A percentile compares a stretch with the other conserved stretches of the same genome.
Evolutionary conservation across 2,888 invertebrate genomes (phyloP).

Genomic region (Drosophila infuscata): DNA sequence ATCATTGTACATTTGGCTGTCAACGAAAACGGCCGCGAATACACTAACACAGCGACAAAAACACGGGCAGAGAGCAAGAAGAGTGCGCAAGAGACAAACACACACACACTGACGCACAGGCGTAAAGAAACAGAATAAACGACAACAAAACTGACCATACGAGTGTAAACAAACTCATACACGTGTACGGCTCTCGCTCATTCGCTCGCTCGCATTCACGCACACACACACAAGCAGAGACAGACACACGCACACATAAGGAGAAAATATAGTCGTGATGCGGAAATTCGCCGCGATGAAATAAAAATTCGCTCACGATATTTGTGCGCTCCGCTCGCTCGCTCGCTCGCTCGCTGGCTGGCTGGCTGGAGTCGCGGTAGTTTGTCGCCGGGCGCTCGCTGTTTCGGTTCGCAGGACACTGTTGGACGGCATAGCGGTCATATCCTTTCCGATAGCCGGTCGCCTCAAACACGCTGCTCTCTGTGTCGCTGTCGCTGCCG

Average conservation of each 20-base stretch:
- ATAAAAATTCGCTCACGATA: slow-evolving; percentile 82
- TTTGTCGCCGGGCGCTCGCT: slow-evolving; percentile 81
- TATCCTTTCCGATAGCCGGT: slow-evolving; percentile 81
- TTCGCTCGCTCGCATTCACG: slow-evolving; percentile 42
- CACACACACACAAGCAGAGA: slow-evolving; percentile 18
- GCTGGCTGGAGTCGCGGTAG: slow-evolving; percentile 66
- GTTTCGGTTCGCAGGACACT: slow-evolving; percentile 81
- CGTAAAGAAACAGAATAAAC: slow-evolving; percentile 61
- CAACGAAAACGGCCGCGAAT: slow-evolving; percentile 84
- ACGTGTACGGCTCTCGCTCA: slow-evolving; percentile 48
- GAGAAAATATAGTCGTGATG: slow-evolving; percentile 64
- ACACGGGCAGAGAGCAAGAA: slow-evolving; percentile 45
- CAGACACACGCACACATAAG: slow-evolving; percentile 31
- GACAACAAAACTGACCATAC: slow-evolving; percentile 76
- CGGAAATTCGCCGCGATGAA: slow-evolving; percentile 81
- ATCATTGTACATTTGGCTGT: slow-evolving; percentile 85
- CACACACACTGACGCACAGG: slow-evolving; percentile 24
- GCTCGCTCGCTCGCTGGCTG: slow-evolving; percentile 54
- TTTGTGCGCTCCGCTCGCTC: slow-evolving; percentile 56
- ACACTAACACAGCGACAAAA: slow-evolving; percentile 58
- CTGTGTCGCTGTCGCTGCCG: slow-evolving; percentile 24
- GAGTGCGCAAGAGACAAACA: slow-evolving; percentile 38
- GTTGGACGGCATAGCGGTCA: slow-evolving; percentile 74
- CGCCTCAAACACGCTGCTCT: slow-evolving; percentile 65
- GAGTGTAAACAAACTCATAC: slow-evolving; percentile 64